phyloP scores from a whole-genome alignment of 2,797 vertebrate genomes.

The Diplodus sargus region DNA sequence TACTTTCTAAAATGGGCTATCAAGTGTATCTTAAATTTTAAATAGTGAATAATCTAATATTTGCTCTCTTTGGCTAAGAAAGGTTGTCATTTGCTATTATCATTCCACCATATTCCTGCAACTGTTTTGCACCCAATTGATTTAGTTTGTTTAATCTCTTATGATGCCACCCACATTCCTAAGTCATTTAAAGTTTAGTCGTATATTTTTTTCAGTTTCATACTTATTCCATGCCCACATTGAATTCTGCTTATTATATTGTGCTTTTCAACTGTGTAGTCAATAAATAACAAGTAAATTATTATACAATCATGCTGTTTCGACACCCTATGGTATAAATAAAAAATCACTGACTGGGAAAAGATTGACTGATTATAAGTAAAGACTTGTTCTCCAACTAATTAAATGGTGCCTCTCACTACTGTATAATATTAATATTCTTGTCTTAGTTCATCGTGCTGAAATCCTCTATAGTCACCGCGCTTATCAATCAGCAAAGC shows the following conservation, averaged over 20 bases:
- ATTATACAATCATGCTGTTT: neutral
- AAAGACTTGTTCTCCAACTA: constrained; percentile 14
- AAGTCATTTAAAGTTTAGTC: neutral
- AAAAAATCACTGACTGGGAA: constrained; percentile 9
- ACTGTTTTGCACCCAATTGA: neutral
- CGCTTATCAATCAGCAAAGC: neutral
- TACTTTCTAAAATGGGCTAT: neutral
- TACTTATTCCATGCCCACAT: neutral
- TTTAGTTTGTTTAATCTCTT: neutral
- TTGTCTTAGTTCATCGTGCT: constrained; percentile 1
- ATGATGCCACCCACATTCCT: neutral
- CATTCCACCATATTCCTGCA: neutral
- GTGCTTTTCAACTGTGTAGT: constrained; percentile 21
- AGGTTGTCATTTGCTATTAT: neutral
- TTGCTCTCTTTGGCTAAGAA: neutral
- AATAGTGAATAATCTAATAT: neutral
- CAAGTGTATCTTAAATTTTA: neutral
- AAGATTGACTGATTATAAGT: constrained; percentile 16
- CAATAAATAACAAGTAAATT: neutral
- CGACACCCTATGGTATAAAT: neutral
- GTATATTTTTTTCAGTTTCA: too few species aligned
- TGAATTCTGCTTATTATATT: constrained; percentile 29
- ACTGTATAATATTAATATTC: neutral
- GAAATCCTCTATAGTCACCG: constrained; percentile 10
- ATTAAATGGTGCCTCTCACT: constrained; percentile 3